Evolutionary conservation across 1,140 invertebrate genomes (phyloP), one percentile per base, ranked within the genome.

Genomic region (Pteromalus puparum): DNA sequence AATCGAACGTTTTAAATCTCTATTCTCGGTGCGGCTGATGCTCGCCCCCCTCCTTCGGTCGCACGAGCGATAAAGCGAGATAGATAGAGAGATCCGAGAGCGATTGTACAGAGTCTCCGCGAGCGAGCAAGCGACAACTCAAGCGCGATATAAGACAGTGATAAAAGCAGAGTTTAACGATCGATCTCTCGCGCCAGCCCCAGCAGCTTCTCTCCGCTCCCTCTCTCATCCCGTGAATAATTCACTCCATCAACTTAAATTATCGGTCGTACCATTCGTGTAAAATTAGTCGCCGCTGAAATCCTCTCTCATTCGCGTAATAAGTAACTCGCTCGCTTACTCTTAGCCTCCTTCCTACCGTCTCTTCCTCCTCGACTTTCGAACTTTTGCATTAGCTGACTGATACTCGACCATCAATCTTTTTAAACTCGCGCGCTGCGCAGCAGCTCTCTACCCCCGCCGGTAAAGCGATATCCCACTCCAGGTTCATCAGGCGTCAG

Each of bases 211-310:
- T 21, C 65, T 67, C 24, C 1, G 4, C n/a, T 61, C 21, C 21
- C 61, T 12, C 48, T 0, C 73, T 34, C 82, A 77, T 34, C 81
- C 79, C 75, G 61, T 86, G 85, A 87, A 86, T 87, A 87, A 88
- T 88, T 84, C 81, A 85, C 76, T 85, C 84, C 77, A 86, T 87
- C 89, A 89, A 88, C 86, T 86, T 83, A 81, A 87, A 85, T 86
- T 86, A 87, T 81, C 86, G 83, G 80, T 85, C 87, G 82, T 53
- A 81, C 87, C 87, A 87, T 88, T 90, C 87, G 88, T 84, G 81
- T 78, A 86, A 89, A 90, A 90, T 90, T 90, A 90, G 88, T 89
- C 89, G 84, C 82, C 82, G 77, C 61, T 85, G 72, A 84, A 84
- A 80, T 84, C 70, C 70, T 67, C 78, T n/a, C 53, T 24, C 79